Base-by-base conservation (phyloP, 2,888 invertebrate genomes). In the Palloptera scutellata region DNA sequence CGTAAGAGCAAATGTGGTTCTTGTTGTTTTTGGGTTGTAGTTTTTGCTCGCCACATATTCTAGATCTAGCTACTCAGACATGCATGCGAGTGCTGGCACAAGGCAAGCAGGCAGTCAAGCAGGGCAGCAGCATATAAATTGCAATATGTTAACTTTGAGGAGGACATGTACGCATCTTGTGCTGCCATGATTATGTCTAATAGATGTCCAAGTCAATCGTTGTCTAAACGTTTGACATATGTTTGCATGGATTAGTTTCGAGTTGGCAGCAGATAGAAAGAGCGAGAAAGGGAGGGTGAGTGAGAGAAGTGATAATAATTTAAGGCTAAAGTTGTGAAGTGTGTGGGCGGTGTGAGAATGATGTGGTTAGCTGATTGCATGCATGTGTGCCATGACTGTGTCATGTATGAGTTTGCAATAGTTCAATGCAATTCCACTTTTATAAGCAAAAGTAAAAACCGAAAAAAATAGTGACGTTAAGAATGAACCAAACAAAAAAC, bases 171-270 rank as follows among this genome's bases (percentile, higher is more conserved):
- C 40, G 54, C 65, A 59, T 61, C 65, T 62, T 45, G 48, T 15
- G 53, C 61, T 72, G 74, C 75, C 78, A 79, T 80, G 79, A 79
- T 81, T 79, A 80, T 78, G 79, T 79, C 81, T 76, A 79, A 81
- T 81, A 80, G 77, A 80, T 79, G 81, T 81, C 79, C 77, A 76
- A 79, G 78, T 81, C 80, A 80, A 79, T 79, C 78, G 78, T 74
- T 79, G 80, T 80, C 74, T 73, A 74, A 77, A 68, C 74, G 74
- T 76, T 76, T 80, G 79, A 81, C 80, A 79, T 73, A 72, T 73
- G 69, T 72, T 64, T 30, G 30, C 30, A 30, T 30, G 30, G 30
- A 30, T 30, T 30, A 4, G 30, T 30, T 30, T 30, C 6, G 30
- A 30, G 30, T 4, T 4, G 30, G 30, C 3, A 6, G 30, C 30